Conservation (phyloP, 1,140 invertebrate genomes). For the Drosophila jambulina region DNA sequence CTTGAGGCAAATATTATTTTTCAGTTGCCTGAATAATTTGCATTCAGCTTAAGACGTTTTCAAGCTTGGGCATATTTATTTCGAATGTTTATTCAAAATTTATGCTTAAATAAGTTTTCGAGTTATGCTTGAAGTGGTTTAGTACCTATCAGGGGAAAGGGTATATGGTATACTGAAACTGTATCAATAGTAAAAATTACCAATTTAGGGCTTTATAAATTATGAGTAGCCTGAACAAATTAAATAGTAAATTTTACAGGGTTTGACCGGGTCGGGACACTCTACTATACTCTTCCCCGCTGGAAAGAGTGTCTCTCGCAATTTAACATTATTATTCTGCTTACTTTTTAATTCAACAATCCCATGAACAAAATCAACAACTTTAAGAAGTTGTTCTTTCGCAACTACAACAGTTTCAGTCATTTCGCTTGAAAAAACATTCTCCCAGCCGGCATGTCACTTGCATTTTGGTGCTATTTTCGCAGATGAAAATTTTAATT, state of each 20-base stretch:
- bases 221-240: neutral
- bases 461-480: constrained; percentile 5
- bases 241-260: neutral
- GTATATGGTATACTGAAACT: neutral
- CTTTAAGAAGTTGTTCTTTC: constrained; percentile 4
- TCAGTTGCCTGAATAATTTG: constrained; percentile 24
- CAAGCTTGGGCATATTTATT: constrained; percentile 15
- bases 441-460: neutral
- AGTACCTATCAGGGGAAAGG: no score
- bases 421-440: constrained; percentile 17
- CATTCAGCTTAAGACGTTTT: constrained; percentile 17
- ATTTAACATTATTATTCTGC: neutral
- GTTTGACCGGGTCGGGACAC: neutral
- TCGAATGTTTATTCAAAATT: constrained; percentile 30
- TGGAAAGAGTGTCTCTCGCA: neutral
- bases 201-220: neutral
- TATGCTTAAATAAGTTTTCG: constrained; percentile 9
- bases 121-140: neutral
- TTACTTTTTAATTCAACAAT: constrained; percentile 16
- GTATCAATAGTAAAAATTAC: no score
- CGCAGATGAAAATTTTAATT: constrained; percentile 37
- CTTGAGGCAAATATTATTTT: constrained; percentile 25
- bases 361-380: constrained; percentile 27
- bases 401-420: constrained; percentile 11
- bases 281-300: no score